A percentile compares a stretch with the other conserved stretches of the same genome.
phyloP scores from a whole-genome alignment of 2,113 vertebrate species.

The Ciconia stormi region DNA sequence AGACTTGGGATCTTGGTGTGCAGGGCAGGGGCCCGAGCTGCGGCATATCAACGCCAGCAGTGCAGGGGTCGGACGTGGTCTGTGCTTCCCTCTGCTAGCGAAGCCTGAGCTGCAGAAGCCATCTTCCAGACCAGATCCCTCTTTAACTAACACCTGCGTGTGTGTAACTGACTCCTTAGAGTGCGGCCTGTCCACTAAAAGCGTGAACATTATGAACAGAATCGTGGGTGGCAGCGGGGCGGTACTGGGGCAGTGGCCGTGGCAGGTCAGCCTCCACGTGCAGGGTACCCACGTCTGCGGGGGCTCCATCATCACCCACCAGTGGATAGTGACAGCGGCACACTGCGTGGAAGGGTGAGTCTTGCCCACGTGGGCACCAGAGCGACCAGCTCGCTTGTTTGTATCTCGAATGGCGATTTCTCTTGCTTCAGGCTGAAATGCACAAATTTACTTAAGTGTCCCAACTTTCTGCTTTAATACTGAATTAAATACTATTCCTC shows the following conservation, averaged over 20 bases:
- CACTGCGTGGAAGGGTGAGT: constrained; percentile 91
- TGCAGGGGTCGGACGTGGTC: accelerated
- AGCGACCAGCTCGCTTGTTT: accelerated
- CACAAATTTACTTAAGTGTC: neutral
- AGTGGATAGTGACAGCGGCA: constrained; percentile 91
- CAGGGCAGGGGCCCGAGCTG: neutral
- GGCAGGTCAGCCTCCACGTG: constrained; percentile 92
- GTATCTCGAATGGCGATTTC: accelerated
- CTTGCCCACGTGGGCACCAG: accelerated
- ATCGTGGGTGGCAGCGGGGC: constrained; percentile 88
- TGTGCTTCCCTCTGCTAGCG: neutral
- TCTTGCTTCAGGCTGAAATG: neutral
- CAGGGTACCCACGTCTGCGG: constrained; percentile 83
- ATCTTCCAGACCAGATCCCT: neutral
- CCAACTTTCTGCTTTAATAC: neutral
- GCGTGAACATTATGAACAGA: constrained; percentile 23
- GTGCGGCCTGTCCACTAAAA: constrained; percentile 75
- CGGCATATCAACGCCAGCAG: accelerated
- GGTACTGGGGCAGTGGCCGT: constrained; percentile 83
- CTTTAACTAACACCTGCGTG: neutral
- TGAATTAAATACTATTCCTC: neutral
- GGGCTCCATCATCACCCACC: constrained; percentile 84
- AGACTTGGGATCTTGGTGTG: neutral
- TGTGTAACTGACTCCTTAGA: constrained; percentile 60
- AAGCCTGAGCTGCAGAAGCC: neutral